Conservation (phyloP, 1,140 invertebrate species). For the Leptopilina clavipes region DNA sequence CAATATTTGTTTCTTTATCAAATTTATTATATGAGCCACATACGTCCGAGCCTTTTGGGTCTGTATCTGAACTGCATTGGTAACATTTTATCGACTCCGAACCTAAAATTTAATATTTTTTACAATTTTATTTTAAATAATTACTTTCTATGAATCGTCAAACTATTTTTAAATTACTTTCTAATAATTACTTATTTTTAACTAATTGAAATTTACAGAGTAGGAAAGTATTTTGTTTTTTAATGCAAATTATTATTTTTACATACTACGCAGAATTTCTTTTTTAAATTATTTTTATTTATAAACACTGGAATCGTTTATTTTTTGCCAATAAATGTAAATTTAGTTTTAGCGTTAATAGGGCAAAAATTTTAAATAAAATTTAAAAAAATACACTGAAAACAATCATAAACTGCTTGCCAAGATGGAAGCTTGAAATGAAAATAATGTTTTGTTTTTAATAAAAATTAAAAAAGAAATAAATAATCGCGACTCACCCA, state of each 20-base stretch:
- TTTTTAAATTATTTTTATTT: too few species aligned
- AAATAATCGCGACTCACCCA: neutral
- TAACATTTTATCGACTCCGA: constrained; percentile 86
- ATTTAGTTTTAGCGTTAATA: too few species aligned
- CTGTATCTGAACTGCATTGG: constrained; percentile 89
- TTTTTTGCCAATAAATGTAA: too few species aligned
- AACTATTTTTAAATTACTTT: too few species aligned
- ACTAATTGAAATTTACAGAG: too few species aligned
- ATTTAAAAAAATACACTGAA: neutral
- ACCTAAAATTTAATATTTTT: constrained; percentile 64
- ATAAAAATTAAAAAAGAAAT: constrained; percentile 5
- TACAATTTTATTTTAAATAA: neutral
- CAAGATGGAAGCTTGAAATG: neutral
- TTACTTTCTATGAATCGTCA: neutral
- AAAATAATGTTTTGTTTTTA: constrained; percentile 13
- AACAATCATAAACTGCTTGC: neutral
- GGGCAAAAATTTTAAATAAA: too few species aligned
- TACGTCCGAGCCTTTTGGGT: constrained; percentile 82
- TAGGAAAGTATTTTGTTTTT: too few species aligned
- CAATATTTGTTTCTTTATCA: constrained; percentile 85
- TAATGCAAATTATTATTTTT: too few species aligned
- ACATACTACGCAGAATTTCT: too few species aligned
- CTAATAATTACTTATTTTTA: too few species aligned
- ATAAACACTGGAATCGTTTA: too few species aligned
- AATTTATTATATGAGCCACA: constrained; percentile 92